Evolutionary conservation across 2,888 invertebrate genomes (phyloP).

Genomic region (Aphidius colemani): DNA sequence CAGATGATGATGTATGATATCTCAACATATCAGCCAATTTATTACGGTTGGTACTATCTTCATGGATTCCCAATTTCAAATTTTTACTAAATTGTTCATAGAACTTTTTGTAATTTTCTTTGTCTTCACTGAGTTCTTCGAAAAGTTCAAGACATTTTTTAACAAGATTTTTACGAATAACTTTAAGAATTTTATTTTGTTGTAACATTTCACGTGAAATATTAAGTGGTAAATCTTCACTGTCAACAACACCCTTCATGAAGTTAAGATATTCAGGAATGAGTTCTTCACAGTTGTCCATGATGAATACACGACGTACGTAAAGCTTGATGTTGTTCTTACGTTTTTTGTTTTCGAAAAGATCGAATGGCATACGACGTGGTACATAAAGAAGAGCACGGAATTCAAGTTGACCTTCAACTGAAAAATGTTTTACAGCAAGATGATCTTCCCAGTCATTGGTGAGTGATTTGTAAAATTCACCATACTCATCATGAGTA

Average conservation of each 20-base stretch:
- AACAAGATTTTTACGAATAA: slow-evolving; percentile 97
- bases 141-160: slow-evolving; percentile 98
- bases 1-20: slow-evolving; percentile 92
- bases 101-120: slow-evolving; percentile 97
- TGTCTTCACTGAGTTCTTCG: slow-evolving; percentile 94
- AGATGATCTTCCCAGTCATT: slow-evolving; percentile 99
- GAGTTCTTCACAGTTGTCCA: slow-evolving; percentile 99
- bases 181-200: slow-evolving; percentile 98
- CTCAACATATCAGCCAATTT: slow-evolving; percentile 84
- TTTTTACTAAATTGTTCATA: slow-evolving; percentile 99
- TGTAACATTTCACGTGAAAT: slow-evolving; percentile 99
- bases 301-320: slow-evolving; percentile 97
- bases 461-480: slow-evolving; percentile 96
- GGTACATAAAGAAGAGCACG: slow-evolving; percentile 91
- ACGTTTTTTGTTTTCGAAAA: slow-evolving; percentile 97
- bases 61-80: slow-evolving; percentile 95
- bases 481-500: slow-evolving; percentile 94
- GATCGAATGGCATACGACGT: slow-evolving; percentile 92
- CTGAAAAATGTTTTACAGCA: slow-evolving; percentile 94
- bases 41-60: slow-evolving; percentile 91
- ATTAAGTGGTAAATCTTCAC: slow-evolving; percentile 96
- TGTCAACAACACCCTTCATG: slow-evolving; percentile 97
- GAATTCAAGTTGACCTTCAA: slow-evolving; percentile 94
- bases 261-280: slow-evolving; percentile 98
- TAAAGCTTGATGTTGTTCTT: slow-evolving; percentile 99